Evolutionary conservation across 2,888 invertebrate genomes (phyloP).

Genomic region (Erebia epiphron): DNA sequence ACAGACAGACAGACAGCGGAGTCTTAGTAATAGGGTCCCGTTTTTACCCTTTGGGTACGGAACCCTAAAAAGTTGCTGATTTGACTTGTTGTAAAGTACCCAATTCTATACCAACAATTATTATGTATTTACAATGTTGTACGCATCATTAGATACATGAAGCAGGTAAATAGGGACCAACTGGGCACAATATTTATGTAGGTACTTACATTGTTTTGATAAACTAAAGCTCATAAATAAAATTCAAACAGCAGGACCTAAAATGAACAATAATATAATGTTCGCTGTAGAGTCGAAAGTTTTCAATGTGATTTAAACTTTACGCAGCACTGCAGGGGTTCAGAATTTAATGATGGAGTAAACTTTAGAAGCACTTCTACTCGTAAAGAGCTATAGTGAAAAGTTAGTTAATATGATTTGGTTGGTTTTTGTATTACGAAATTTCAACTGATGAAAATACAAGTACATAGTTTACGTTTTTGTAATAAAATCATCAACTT

Average conservation of each 20-base stretch:
- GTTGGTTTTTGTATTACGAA: background rate
- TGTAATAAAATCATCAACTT: background rate
- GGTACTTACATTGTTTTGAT: background rate
- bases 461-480: background rate
- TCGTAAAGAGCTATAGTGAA: background rate
- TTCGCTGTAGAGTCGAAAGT: background rate
- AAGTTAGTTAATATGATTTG: background rate
- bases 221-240: background rate
- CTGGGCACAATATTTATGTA: no score
- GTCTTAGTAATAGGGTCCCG: no score
- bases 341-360: background rate
- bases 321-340: background rate
- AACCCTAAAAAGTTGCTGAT: no score
- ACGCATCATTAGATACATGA: no score
- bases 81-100: no score
- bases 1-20: no score
- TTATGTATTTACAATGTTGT: no score
- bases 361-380: background rate
- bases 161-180: no score
- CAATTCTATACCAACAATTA: no score
- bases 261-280: background rate
- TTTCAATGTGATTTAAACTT: slow-evolving; percentile 3
- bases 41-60: no score
- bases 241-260: background rate
- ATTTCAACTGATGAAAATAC: background rate